Base-by-base conservation (phyloP, 2,113 vertebrate genomes). In the Mormoops blainvillei region DNA sequence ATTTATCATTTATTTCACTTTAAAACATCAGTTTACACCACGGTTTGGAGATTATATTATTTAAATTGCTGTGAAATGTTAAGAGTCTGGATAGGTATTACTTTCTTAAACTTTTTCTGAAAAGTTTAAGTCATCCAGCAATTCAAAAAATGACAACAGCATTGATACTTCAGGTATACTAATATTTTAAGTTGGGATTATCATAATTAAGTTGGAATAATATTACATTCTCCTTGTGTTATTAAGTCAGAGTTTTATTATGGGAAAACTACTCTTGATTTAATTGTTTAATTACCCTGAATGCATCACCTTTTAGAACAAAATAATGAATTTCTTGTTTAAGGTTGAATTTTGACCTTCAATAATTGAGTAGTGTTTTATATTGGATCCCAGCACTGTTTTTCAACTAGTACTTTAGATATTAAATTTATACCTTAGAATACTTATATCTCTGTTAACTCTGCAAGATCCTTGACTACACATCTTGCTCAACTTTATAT, bases 251-350 rank as follows among this genome's bases (percentile, higher is more conserved):
- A 92, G 38, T 85, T 96, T 94, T 92, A 50, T 71, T 88, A 22
- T 84, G 33, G 52, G 28, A 48, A 89, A 90, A 78, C 93, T 93
- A 56, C 22, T 87, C 41, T 82, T 89, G 87, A 94, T 91, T 91
- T 95, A 76, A 92, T 96, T 93, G 41, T 80, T 94, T 96, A 78
- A 92, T 96, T 93, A 78, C 20, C 31, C 68, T 31, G 19, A 85
- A 31, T 84, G 38, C 26, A 81, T 96, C 52, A 58, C 24, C 10
- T 92, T 81, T 91, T 91, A 82, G 54, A 92, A 56, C 28, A 77
- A 96, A 96, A 94, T 96, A 94, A 94, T 87, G 74, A 89, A 88
- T 85, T 84, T 36, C 28, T 96, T 81, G 28, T 83, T 86, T 93
- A 94, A 95, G 45, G 38, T 41, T 92, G 54, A 95, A 97, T 74